phyloP scores from a whole-genome alignment of 1,140 invertebrate species.

The Plodia interpunctella region DNA sequence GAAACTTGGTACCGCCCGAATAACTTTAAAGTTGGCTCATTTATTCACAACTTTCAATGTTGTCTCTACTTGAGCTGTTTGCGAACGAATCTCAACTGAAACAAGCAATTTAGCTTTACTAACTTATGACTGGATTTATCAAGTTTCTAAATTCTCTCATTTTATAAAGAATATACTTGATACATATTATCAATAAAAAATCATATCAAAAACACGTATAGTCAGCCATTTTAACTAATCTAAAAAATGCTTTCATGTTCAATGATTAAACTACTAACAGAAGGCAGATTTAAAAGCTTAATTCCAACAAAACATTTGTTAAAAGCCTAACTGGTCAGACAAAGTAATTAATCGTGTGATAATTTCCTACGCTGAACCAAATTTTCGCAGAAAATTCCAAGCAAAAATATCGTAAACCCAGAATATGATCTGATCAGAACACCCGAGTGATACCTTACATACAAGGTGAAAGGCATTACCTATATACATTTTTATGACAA shows the following conservation, averaged over 20 bases:
- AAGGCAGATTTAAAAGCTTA: background rate
- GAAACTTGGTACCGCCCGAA: background rate
- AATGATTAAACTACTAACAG: background rate
- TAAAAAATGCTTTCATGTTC: too few species aligned
- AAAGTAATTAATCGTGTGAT: conserved; percentile 4
- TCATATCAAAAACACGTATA: too few species aligned
- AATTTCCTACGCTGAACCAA: background rate
- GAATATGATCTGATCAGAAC: too few species aligned
- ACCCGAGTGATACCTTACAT: too few species aligned
- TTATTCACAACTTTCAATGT: background rate
- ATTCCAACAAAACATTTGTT: background rate
- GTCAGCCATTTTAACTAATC: too few species aligned
- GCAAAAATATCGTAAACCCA: background rate
- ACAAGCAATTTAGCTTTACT: background rate
- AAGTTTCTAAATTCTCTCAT: too few species aligned
- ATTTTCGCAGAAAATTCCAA: background rate
- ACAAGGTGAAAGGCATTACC: too few species aligned
- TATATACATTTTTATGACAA: too few species aligned
- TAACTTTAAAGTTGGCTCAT: background rate
- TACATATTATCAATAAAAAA: too few species aligned
- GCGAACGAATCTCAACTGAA: background rate
- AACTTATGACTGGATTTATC: too few species aligned
- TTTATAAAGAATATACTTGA: too few species aligned
- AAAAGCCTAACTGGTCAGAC: background rate
- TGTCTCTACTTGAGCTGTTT: background rate